Conservation (phyloP, 2,888 invertebrate species). For the Actias luna region DNA sequence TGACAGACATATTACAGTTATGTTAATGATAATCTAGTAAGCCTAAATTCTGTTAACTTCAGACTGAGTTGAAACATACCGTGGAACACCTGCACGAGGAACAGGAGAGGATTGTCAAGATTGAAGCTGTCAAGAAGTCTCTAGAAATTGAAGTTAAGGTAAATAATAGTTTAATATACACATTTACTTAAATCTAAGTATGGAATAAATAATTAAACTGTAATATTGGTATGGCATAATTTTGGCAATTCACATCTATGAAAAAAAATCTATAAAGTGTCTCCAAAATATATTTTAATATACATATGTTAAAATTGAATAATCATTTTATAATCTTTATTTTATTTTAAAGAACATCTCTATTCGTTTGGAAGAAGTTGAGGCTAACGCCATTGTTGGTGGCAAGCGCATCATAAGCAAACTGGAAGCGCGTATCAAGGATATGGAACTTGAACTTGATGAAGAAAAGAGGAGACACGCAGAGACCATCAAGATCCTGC, state of each 20-base stretch:
- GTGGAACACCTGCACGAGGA: conserved; percentile 97
- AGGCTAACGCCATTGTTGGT: conserved; percentile 97
- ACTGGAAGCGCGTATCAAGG: conserved; percentile 96
- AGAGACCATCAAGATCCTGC: conserved; percentile 97
- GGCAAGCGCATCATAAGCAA: conserved; percentile 99
- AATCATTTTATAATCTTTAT: neutral
- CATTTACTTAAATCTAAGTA: neutral
- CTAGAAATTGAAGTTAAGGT: conserved; percentile 98
- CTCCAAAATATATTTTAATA: too few relatives aligned
- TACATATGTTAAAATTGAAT: too few relatives aligned
- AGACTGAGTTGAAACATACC: conserved; percentile 96
- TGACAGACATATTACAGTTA: neutral
- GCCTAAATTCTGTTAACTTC: conserved; percentile 32
- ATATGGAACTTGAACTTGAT: conserved; percentile 96
- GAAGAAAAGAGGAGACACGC: conserved; percentile 98
- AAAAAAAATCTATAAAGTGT: too few relatives aligned
- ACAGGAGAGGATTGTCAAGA: conserved; percentile 97
- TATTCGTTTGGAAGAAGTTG: conserved; percentile 96
- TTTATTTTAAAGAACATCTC: conserved; percentile 86
- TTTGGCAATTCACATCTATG: too few relatives aligned
- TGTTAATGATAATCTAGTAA: neutral
- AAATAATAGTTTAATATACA: conserved; percentile 21
- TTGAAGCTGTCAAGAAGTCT: conserved; percentile 98
- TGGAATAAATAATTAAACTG: neutral
- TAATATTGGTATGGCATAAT: neutral